Conservation (phyloP, 2,888 invertebrate genomes). For the Patella caerulea region DNA sequence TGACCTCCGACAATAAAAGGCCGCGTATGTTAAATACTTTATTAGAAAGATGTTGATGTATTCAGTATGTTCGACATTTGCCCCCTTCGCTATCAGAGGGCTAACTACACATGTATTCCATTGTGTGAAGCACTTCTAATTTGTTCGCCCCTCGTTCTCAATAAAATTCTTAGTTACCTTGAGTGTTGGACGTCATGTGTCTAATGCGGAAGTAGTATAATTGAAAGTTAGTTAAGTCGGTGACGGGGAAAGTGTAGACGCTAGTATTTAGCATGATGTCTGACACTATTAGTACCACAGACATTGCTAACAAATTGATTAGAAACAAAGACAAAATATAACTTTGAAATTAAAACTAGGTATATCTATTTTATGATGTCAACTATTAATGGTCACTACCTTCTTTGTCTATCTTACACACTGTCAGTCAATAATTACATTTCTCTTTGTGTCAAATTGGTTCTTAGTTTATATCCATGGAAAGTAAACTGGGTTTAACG, state of each 20-base stretch:
- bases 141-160: background rate
- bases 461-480: no score
- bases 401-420: no score
- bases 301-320: no score
- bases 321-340: no score
- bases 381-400: no score
- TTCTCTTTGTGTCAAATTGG: no score
- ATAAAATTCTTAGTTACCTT: background rate
- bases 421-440: no score
- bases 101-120: background rate
- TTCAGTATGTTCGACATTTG: slow-evolving; percentile 9
- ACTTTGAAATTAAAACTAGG: no score
- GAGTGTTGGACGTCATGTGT: slow-evolving; percentile 6
- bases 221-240: background rate
- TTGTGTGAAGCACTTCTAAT: background rate
- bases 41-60: background rate
- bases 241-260: background rate
- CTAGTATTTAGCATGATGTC: no score
- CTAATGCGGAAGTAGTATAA: slow-evolving; percentile 1
- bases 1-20: background rate
- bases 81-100: background rate
- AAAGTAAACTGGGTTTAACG: no score
- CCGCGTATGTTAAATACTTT: slow-evolving; percentile 1
- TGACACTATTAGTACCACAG: no score
- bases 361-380: no score